These are phyloP conservation scores for Aplocera efformata DNA, from an alignment of 2,888 invertebrate species.

Conservation along the genomic window DNA sequence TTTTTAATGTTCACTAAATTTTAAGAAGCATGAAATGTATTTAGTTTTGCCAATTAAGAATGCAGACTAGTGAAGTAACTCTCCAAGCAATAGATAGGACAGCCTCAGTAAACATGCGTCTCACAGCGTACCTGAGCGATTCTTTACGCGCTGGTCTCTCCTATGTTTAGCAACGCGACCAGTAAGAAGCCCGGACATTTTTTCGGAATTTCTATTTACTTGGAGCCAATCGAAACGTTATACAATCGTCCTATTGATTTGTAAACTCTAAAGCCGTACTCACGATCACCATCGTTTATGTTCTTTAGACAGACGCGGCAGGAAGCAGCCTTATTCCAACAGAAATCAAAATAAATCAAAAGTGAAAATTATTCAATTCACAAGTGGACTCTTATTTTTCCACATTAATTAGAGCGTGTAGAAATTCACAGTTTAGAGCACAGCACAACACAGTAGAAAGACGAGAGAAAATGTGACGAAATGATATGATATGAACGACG, in stretches of 20 bases:
- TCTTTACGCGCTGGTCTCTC: slow-evolving; percentile 59
- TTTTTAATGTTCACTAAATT: slow-evolving; percentile 1
- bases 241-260: slow-evolving; percentile 46
- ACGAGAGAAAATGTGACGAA: slow-evolving; percentile 26
- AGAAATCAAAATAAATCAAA: not conserved
- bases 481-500: slow-evolving; percentile 25
- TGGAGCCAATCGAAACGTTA: slow-evolving; percentile 32
- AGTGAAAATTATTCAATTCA: slow-evolving; percentile 21
- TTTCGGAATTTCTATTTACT: slow-evolving; percentile 35
- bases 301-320: too few relatives aligned
- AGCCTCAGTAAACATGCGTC: slow-evolving; percentile 54
- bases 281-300: slow-evolving; percentile 52
- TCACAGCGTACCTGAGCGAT: slow-evolving; percentile 64
- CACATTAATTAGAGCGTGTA: slow-evolving; percentile 31
- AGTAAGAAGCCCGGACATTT: slow-evolving; percentile 66
- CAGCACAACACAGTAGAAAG: slow-evolving; percentile 36
- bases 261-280: slow-evolving; percentile 49
- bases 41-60: slow-evolving; percentile 29
- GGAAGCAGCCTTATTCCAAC: slow-evolving; percentile 18
- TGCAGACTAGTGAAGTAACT: slow-evolving; percentile 41
- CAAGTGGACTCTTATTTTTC: slow-evolving; percentile 28
- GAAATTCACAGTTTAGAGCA: slow-evolving; percentile 37
- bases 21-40: slow-evolving; percentile 18
- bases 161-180: slow-evolving; percentile 68
- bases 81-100: slow-evolving; percentile 51